phyloP scores from a whole-genome alignment of 1,140 invertebrate genomes.

The Branchinecta lindahli region DNA sequence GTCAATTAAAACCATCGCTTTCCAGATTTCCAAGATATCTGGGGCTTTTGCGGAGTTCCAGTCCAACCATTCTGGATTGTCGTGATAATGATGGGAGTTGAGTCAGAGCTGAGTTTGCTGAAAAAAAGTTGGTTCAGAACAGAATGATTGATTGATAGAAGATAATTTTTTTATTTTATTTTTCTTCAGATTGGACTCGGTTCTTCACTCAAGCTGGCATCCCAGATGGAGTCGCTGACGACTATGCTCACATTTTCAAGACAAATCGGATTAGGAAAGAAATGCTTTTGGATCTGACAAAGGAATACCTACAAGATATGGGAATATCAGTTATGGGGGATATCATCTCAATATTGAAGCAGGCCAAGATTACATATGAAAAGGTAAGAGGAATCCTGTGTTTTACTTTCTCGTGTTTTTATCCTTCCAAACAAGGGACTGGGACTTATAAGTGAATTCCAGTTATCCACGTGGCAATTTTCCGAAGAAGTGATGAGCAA shows the following conservation, averaged over 20 bases:
- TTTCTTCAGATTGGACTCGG: slow-evolving; percentile 48
- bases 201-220: slow-evolving; percentile 65
- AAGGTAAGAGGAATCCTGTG: slow-evolving; percentile 31
- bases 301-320: slow-evolving; percentile 67
- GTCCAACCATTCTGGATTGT: too few species aligned
- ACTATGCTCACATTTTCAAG: slow-evolving; percentile 63
- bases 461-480: too few species aligned
- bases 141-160: neutral
- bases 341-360: slow-evolving; percentile 64
- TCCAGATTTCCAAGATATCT: too few species aligned
- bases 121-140: too few species aligned
- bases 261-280: slow-evolving; percentile 62
- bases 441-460: too few species aligned
- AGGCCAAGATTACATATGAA: slow-evolving; percentile 55
- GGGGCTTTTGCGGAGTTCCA: too few species aligned
- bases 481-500: too few species aligned
- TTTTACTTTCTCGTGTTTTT: neutral
- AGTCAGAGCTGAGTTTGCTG: too few species aligned
- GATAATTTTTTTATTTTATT: slow-evolving; percentile 15
- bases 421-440: neutral
- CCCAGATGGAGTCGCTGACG: slow-evolving; percentile 49
- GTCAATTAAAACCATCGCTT: too few species aligned
- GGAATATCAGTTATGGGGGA: slow-evolving; percentile 65
- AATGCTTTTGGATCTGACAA: slow-evolving; percentile 63
- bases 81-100: too few species aligned